phyloP scores from a whole-genome alignment of 2,888 invertebrate species.

The Platerodrilus igneus region DNA sequence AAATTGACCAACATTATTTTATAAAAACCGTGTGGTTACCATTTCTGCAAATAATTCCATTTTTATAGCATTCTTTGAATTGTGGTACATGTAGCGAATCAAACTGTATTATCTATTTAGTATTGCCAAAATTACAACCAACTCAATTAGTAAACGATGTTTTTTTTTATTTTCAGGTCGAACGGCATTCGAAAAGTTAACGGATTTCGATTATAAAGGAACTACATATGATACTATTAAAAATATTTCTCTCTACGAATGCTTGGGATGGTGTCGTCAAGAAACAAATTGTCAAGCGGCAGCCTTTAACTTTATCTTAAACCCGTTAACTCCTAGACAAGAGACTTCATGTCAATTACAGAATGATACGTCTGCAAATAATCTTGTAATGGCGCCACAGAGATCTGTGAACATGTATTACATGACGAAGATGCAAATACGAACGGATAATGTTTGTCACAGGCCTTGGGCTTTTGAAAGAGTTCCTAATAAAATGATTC shows the following conservation, averaged over 20 bases:
- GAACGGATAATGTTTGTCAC: slow-evolving; percentile 87
- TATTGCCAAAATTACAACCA: too few species aligned
- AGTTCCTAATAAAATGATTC: slow-evolving; percentile 86
- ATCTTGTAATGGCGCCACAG: slow-evolving; percentile 79
- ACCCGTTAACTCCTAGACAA: slow-evolving; percentile 86
- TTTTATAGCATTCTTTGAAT: too few species aligned
- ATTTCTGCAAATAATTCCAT: too few species aligned
- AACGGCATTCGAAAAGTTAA: slow-evolving; percentile 89
- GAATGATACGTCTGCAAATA: slow-evolving; percentile 87
- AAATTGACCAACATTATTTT: too few species aligned
- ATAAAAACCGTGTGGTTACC: too few species aligned
- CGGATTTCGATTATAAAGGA: slow-evolving; percentile 86
- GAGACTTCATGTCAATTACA: slow-evolving; percentile 87
- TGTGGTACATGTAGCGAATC: too few species aligned
- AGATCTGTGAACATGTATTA: slow-evolving; percentile 89
- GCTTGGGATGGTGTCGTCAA: slow-evolving; percentile 92
- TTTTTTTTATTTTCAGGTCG: slow-evolving; percentile 57
- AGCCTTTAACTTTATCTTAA: slow-evolving; percentile 88
- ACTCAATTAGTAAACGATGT: neutral
- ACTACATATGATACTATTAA: slow-evolving; percentile 89
- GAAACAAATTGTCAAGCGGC: slow-evolving; percentile 90
- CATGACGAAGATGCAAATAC: slow-evolving; percentile 87
- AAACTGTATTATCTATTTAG: too few species aligned
- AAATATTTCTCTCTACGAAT: slow-evolving; percentile 88
- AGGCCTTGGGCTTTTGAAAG: slow-evolving; percentile 92